A percentile compares a stretch with the other conserved stretches of the same genome.
phyloP scores from a whole-genome alignment of 1,140 invertebrate species.

The Zaprionus nigranus region DNA sequence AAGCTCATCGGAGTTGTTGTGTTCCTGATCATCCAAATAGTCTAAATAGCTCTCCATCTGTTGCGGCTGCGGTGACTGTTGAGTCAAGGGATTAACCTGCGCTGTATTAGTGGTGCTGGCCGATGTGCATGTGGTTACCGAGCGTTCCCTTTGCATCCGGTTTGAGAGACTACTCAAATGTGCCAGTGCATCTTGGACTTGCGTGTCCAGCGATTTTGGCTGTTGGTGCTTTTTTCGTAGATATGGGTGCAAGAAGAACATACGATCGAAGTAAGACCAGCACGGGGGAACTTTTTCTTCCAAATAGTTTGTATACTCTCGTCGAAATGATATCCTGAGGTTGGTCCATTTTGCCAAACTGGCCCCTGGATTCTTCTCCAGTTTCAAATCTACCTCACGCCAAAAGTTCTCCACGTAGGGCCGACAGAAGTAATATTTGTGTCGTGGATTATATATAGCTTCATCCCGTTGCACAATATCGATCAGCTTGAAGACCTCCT shows the following conservation, averaged over 20 bases:
- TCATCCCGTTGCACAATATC: constrained; percentile 81
- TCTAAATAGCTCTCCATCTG: constrained; percentile 75
- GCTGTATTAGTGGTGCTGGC: constrained; percentile 32
- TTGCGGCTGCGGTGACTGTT: constrained; percentile 60
- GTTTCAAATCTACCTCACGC: constrained; percentile 76
- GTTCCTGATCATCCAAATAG: constrained; percentile 71
- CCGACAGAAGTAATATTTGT: constrained; percentile 82
- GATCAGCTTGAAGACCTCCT: constrained; percentile 80
- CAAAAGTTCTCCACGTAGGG: constrained; percentile 83
- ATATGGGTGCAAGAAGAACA: constrained; percentile 82
- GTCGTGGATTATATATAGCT: constrained; percentile 80
- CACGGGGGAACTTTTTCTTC: constrained; percentile 81
- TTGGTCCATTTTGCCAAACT: constrained; percentile 84
- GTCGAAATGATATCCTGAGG: constrained; percentile 77
- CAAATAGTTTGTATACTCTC: constrained; percentile 79
- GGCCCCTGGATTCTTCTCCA: constrained; percentile 82
- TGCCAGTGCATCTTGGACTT: constrained; percentile 77
- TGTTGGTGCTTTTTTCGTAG: constrained; percentile 79
- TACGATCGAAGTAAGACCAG: constrained; percentile 82
- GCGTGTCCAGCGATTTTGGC: constrained; percentile 73
- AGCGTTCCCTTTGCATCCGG: constrained; percentile 72
- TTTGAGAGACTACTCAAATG: constrained; percentile 73
- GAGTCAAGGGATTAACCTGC: constrained; percentile 48
- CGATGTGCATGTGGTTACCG: constrained; percentile 45
- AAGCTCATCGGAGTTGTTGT: constrained; percentile 66